A percentile compares a stretch with the other conserved stretches of the same genome.
phyloP scores from a whole-genome alignment of 2,797 vertebrate genomes.

The Thamnophis elegans region DNA sequence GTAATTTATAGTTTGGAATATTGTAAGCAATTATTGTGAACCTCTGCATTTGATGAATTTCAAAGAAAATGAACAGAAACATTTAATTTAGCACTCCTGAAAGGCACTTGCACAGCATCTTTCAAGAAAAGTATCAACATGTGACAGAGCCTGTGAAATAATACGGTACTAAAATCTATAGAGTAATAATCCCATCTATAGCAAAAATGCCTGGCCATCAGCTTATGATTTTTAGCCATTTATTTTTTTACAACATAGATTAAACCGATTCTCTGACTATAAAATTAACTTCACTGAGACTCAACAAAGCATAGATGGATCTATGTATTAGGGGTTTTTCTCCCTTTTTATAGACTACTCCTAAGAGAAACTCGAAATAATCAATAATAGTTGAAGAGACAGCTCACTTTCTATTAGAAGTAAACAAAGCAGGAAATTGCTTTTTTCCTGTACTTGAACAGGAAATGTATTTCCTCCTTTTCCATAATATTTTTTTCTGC shows the following conservation, averaged over 20 bases:
- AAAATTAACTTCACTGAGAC: background rate
- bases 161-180: background rate
- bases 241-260: background rate
- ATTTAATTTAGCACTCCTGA: background rate
- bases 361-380: background rate
- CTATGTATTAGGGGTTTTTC: background rate
- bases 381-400: background rate
- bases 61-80: background rate
- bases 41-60: background rate
- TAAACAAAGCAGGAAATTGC: background rate
- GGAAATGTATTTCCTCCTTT: background rate
- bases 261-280: background rate
- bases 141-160: background rate
- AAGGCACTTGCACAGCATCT: background rate
- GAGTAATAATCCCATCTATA: background rate
- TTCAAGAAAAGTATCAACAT: background rate
- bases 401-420: slow-evolving; percentile 18
- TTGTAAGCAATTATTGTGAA: background rate
- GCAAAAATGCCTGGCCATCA: background rate
- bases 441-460: background rate
- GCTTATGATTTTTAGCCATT: background rate
- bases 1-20: background rate
- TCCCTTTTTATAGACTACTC: slow-evolving; percentile 5
- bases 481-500: background rate
- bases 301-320: background rate